A percentile compares a stretch with the other conserved stretches of the same genome.
Conservation (phyloP, 2,113 vertebrate genomes). For the human (Homo sapiens) region GRCh38 chrX:131786001-131786500, state of each 20-base stretch:
- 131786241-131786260: not conserved
- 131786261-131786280: not conserved
- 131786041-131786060: too few relatives aligned
- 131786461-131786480: not conserved
- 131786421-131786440: not conserved
- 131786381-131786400: not conserved
- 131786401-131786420: not conserved
- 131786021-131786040: too few relatives aligned
- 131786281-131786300: not conserved
- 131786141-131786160: too few relatives aligned
- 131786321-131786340: not conserved
- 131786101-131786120: too few relatives aligned
- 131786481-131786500: not conserved
- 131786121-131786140: too few relatives aligned
- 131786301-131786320: not conserved
- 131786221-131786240: not conserved
- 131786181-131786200: not conserved
- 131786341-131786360: not conserved
- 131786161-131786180: not conserved
- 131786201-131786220: not conserved
- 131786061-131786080: too few relatives aligned
- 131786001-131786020: too few relatives aligned
- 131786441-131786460: not conserved
- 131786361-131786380: not conserved
- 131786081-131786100: too few relatives aligned